A percentile compares a stretch with the other conserved stretches of the same genome.
phyloP scores from a whole-genome alignment of 2,888 invertebrate genomes.

The Atethmia centrago region DNA sequence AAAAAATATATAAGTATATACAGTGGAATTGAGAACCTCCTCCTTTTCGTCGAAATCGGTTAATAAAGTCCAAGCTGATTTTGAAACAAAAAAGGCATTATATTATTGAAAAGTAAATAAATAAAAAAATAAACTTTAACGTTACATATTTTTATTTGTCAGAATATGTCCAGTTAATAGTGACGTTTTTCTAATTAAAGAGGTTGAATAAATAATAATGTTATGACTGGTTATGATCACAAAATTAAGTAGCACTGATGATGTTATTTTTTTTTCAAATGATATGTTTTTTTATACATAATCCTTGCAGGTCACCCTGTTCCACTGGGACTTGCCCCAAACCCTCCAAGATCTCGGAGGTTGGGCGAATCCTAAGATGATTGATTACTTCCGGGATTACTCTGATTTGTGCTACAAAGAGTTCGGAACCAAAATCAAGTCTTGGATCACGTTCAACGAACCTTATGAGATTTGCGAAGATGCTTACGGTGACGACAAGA shows the following conservation, averaged over 20 bases:
- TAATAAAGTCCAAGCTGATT: not conserved
- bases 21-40: no score
- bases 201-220: not conserved
- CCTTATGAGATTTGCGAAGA: slow-evolving; percentile 90
- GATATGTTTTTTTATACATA: not conserved
- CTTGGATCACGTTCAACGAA: slow-evolving; percentile 94
- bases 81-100: not conserved
- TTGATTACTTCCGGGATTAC: slow-evolving; percentile 90
- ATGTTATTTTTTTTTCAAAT: not conserved
- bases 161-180: not conserved
- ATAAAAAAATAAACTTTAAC: not conserved
- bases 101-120: no score
- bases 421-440: slow-evolving; percentile 91
- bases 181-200: not conserved
- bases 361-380: slow-evolving; percentile 89
- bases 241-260: not conserved
- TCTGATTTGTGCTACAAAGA: slow-evolving; percentile 88
- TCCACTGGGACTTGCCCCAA: slow-evolving; percentile 93
- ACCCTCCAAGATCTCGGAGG: slow-evolving; percentile 90
- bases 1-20: no score
- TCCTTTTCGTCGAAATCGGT: no score
- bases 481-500: slow-evolving; percentile 88
- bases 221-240: not conserved
- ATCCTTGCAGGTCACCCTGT: slow-evolving; percentile 89
- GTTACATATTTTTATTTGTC: not conserved